These are phyloP conservation scores for Drusus annulatus DNA, from an alignment of 1,140 invertebrate species.

Conservation along the genomic window DNA sequence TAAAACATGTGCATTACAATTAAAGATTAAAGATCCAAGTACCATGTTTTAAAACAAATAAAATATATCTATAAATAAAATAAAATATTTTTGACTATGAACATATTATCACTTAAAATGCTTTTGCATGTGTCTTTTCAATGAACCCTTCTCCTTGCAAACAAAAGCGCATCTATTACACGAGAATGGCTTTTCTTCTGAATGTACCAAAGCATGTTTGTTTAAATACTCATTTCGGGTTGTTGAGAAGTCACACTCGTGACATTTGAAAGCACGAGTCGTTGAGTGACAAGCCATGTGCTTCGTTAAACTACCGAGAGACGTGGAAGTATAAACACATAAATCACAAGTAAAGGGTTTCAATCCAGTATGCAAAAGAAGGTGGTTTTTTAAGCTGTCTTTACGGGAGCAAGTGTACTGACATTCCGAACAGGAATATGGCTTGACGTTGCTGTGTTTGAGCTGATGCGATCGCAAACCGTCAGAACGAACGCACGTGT, in stretches of 20 bases:
- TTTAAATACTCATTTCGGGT: neutral
- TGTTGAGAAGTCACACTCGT: constrained; percentile 6
- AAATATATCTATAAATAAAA: too few species aligned
- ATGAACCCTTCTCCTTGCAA: constrained; percentile 6
- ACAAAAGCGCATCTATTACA: neutral
- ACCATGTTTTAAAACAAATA: too few species aligned
- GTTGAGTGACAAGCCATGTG: constrained; percentile 1
- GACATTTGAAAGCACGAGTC: neutral
- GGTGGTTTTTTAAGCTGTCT: neutral
- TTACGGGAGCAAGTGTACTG: neutral
- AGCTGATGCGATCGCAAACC: neutral
- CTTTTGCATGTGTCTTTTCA: constrained; percentile 8
- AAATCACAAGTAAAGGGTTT: neutral
- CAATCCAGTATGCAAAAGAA: neutral
- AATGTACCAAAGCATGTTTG: neutral
- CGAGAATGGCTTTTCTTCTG: neutral
- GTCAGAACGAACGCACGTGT: neutral
- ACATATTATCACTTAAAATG: neutral
- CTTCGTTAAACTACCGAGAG: neutral
- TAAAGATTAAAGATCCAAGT: too few species aligned
- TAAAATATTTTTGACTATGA: neutral
- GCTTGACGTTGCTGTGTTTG: neutral
- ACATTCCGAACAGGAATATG: constrained; percentile 8
- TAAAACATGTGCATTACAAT: too few species aligned
- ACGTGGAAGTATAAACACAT: neutral